These are phyloP conservation scores for Drosophila triauraria DNA, from an alignment of 1,140 invertebrate genomes.

Conservation along the genomic window DNA sequence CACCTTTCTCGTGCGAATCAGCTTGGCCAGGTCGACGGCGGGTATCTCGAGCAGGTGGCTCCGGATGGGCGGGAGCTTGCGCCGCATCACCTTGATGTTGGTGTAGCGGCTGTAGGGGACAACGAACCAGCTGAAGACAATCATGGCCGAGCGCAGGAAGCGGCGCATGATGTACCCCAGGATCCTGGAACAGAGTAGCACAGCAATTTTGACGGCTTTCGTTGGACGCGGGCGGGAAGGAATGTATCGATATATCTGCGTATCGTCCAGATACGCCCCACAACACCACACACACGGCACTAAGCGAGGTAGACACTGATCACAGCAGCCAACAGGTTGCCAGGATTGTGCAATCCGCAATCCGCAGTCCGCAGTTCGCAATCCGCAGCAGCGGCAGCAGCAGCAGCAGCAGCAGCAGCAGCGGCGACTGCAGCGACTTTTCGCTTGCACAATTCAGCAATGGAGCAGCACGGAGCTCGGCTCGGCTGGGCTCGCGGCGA, in stretches of 20 bases:
- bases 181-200: constrained; percentile 85
- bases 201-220: constrained; percentile 84
- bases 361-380: constrained; percentile 63
- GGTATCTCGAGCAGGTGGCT: constrained; percentile 87
- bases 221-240: constrained; percentile 26
- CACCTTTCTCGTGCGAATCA: constrained; percentile 88
- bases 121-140: constrained; percentile 85
- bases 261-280: constrained; percentile 34
- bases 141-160: constrained; percentile 84
- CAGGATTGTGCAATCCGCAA: constrained; percentile 79
- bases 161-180: constrained; percentile 85
- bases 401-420: constrained; percentile 13
- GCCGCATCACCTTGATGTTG: constrained; percentile 88
- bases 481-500: constrained; percentile 8
- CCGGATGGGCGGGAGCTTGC: constrained; percentile 87
- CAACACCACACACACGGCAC: constrained; percentile 24
- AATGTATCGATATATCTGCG: constrained; percentile 15
- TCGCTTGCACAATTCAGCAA: constrained; percentile 70
- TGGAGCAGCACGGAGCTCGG: constrained; percentile 31
- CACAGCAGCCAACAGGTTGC: constrained; percentile 65
- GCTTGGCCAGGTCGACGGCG: constrained; percentile 87
- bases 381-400: constrained; percentile 40
- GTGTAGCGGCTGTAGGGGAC: constrained; percentile 86
- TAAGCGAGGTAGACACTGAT: constrained; percentile 13
- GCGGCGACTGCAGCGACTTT: constrained; percentile 26